phyloP scores from a whole-genome alignment of 2,113 vertebrate genomes.

The Zapornia atra region DNA sequence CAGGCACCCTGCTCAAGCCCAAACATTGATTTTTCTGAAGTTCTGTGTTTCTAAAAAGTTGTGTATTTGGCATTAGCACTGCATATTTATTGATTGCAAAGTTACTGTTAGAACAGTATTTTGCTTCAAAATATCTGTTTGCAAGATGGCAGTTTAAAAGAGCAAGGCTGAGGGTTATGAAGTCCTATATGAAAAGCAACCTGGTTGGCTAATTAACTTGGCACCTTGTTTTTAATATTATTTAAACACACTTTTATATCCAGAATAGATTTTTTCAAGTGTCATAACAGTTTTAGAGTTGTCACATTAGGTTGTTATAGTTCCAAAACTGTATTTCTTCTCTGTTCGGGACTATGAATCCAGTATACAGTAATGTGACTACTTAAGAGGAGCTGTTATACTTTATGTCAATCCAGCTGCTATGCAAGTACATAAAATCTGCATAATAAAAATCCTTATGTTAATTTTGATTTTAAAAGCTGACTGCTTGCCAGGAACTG shows the following conservation, averaged over 20 bases:
- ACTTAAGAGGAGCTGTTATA: not conserved
- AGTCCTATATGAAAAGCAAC: not conserved
- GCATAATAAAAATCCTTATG: not conserved
- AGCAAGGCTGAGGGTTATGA: not conserved
- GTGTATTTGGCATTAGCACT: not conserved
- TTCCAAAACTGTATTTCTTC: not conserved
- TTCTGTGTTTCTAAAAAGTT: not conserved
- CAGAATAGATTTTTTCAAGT: not conserved
- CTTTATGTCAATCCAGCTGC: conserved; percentile 26
- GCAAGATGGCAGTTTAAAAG: not conserved
- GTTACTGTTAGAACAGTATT: not conserved
- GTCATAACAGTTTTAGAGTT: not conserved
- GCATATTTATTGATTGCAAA: not conserved
- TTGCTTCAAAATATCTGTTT: not conserved
- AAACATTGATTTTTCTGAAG: not conserved
- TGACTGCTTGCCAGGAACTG: not conserved
- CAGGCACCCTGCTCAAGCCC: not conserved
- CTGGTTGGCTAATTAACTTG: not conserved
- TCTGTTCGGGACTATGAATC: not conserved
- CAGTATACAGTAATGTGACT: not conserved
- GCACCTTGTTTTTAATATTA: conserved; percentile 1
- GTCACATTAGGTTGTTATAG: not conserved
- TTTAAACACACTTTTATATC: not conserved
- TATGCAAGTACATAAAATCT: not conserved
- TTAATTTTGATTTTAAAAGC: conserved; percentile 8